These are phyloP conservation scores for Trialeurodes vaporariorum DNA, from an alignment of 1,140 invertebrate genomes.

Conservation along the genomic window DNA sequence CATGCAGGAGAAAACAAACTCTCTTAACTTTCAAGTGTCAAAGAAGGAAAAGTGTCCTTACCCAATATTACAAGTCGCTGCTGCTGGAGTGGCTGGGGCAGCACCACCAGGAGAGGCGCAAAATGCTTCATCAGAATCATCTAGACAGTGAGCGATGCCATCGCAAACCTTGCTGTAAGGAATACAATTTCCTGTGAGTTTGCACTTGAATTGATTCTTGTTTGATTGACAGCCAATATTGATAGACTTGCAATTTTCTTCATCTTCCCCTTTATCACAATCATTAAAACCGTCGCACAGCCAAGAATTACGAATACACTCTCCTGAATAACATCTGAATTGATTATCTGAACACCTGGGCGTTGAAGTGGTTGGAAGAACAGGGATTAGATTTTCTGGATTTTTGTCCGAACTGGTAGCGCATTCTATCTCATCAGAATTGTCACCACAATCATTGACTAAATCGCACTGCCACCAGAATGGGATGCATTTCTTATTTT, in stretches of 20 bases:
- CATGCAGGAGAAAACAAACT: too few relatives aligned
- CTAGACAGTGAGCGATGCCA: slow-evolving; percentile 55
- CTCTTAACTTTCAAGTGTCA: too few relatives aligned
- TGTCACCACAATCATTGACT: slow-evolving; percentile 65
- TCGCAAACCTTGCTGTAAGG: slow-evolving; percentile 49
- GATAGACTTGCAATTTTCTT: slow-evolving; percentile 35
- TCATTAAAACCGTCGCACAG: slow-evolving; percentile 55
- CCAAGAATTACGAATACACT: slow-evolving; percentile 62
- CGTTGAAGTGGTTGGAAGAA: slow-evolving; percentile 23
- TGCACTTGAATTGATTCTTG: slow-evolving; percentile 47
- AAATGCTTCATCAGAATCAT: slow-evolving; percentile 60
- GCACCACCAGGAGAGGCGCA: slow-evolving; percentile 31
- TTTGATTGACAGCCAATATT: slow-evolving; percentile 19
- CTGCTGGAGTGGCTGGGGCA: not conserved
- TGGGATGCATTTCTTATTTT: slow-evolving; percentile 65
- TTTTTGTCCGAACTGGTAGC: slow-evolving; percentile 21
- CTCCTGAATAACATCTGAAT: slow-evolving; percentile 24
- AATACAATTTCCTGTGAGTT: slow-evolving; percentile 56
- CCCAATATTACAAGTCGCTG: not conserved
- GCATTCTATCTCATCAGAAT: slow-evolving; percentile 59
- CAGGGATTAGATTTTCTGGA: slow-evolving; percentile 19
- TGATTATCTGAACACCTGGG: not conserved
- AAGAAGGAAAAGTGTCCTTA: too few relatives aligned
- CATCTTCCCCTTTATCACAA: slow-evolving; percentile 48
- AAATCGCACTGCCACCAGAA: slow-evolving; percentile 65